Base-by-base conservation (phyloP, 2,797 vertebrate genomes). In the Danio albolineatus region DNA sequence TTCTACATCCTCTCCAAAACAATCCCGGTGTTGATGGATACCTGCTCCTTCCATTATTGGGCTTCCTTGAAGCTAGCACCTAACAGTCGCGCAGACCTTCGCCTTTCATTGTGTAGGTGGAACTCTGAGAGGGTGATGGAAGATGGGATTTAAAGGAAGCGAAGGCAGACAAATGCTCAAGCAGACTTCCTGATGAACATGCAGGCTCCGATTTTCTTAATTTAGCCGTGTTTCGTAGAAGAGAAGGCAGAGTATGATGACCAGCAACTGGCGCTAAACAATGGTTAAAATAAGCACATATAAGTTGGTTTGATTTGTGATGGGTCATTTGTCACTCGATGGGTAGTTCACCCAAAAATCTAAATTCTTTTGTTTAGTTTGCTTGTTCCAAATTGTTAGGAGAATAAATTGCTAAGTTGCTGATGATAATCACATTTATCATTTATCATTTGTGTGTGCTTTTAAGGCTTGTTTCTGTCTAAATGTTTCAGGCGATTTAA, bases 21-120 rank as follows among this genome's bases (percentile, higher is more conserved):
- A 73, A 61, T 67, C 73, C 64, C 43, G 12, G 59, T 69, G 76
- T 66, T 85, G 79, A 82, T 44, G 6, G 73, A 80, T 49, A 14
- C 10, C 51, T 38, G 19, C 61, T 73, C 7, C 41, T 74, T 82
- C 51, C 59, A 64, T 78, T 75, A 70, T 73, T 51, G 57, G 62
- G n/a, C 78, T 81, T 65, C 61, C 75, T 41, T 46, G 72, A 44
- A 57, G 43, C 36, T 17, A 41, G 36, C 38, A 21, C 5, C 16
- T 5, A 7, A 62, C 14, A 10, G 51, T 61, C 43, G 36, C 39
- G n/a, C 28, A 51, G 46, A 14, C 7, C 17, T 49, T 65, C 3
- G 14, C 38, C 57, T 59, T n/a, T 70, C 46, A 14, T 10, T 71
- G 56, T 54, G 60, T 66, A 49, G 53, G 53, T 21, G 39, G 53